Conservation (phyloP, 2,797 vertebrate species). For the Anguilla obscura region DNA sequence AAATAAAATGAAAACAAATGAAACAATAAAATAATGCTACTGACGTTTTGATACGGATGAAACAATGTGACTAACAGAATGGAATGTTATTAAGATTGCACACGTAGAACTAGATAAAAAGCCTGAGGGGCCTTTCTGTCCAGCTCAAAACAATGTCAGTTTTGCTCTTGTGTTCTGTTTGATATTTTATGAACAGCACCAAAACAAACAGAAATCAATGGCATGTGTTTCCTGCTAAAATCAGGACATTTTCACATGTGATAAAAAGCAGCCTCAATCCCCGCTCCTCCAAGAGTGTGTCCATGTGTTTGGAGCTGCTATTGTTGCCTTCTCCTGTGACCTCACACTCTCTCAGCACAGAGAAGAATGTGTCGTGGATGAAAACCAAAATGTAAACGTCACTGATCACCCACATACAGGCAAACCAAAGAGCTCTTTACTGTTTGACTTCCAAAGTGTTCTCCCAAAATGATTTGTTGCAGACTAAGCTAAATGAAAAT, state of each 20-base stretch:
- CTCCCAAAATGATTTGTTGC: slow-evolving; percentile 2
- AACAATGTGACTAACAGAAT: slow-evolving; percentile 83
- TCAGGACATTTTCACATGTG: slow-evolving; percentile 85
- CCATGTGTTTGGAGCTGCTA: not conserved
- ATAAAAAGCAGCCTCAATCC: slow-evolving; percentile 37
- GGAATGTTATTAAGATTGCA: slow-evolving; percentile 99
- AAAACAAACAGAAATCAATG: slow-evolving; percentile 66
- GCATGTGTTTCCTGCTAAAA: slow-evolving; percentile 83
- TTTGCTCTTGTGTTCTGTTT: slow-evolving; percentile 58
- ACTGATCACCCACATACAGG: not conserved
- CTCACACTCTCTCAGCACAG: not conserved
- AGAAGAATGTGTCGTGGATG: slow-evolving; percentile 6
- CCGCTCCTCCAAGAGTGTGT: not conserved
- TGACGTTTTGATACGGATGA: slow-evolving; percentile 70
- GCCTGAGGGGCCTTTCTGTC: slow-evolving; percentile 75
- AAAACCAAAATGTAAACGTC: not conserved
- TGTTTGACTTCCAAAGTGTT: slow-evolving; percentile 19
- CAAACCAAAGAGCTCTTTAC: slow-evolving; percentile 14
- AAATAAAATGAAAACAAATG: slow-evolving; percentile 48
- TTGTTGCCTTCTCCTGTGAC: not conserved
- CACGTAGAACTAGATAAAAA: slow-evolving; percentile 86
- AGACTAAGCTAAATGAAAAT: not conserved
- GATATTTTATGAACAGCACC: slow-evolving; percentile 84
- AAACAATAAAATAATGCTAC: slow-evolving; percentile 86
- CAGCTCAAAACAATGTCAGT: slow-evolving; percentile 53